Evolutionary conservation across 2,888 invertebrate species (phyloP).

Genomic region (Hipparchia sbordonii): DNA sequence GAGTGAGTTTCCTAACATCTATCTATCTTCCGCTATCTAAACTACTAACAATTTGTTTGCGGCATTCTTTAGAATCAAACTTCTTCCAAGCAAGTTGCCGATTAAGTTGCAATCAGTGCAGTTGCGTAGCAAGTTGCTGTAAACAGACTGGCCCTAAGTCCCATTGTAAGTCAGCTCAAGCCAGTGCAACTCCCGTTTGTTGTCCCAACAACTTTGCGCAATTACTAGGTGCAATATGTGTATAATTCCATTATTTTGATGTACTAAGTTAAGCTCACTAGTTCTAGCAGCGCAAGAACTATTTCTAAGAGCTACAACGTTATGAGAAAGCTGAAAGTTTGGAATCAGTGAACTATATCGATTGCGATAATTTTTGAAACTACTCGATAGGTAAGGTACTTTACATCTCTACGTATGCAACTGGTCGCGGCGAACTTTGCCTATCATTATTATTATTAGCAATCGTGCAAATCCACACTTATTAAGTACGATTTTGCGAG

Average conservation of each 20-base stretch:
- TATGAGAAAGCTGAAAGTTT: too few species aligned
- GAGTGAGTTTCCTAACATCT: slow-evolving; percentile 23
- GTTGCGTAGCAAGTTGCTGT: slow-evolving; percentile 51
- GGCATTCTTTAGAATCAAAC: slow-evolving; percentile 62
- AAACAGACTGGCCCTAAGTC: slow-evolving; percentile 66
- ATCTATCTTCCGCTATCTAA: slow-evolving; percentile 35
- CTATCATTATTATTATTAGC: too few species aligned
- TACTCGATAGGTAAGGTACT: too few species aligned
- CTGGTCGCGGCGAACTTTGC: too few species aligned
- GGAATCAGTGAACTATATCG: too few species aligned
- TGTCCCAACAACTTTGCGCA: slow-evolving; percentile 63
- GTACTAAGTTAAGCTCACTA: slow-evolving; percentile 22
- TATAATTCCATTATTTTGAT: slow-evolving; percentile 35
- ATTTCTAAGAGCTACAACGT: background rate
- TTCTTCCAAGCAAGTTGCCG: slow-evolving; percentile 65
- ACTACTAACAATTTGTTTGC: slow-evolving; percentile 33
- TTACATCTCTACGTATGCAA: too few species aligned
- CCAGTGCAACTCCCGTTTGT: slow-evolving; percentile 57
- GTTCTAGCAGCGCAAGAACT: slow-evolving; percentile 2
- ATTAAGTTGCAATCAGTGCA: slow-evolving; percentile 71
- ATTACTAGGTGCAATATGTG: slow-evolving; percentile 50
- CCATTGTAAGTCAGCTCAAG: slow-evolving; percentile 62
- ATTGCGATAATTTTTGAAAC: too few species aligned
- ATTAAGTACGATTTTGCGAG: too few species aligned
- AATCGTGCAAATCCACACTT: too few species aligned